Conservation (phyloP, 1,140 invertebrate species). For the Physella acuta region DNA sequence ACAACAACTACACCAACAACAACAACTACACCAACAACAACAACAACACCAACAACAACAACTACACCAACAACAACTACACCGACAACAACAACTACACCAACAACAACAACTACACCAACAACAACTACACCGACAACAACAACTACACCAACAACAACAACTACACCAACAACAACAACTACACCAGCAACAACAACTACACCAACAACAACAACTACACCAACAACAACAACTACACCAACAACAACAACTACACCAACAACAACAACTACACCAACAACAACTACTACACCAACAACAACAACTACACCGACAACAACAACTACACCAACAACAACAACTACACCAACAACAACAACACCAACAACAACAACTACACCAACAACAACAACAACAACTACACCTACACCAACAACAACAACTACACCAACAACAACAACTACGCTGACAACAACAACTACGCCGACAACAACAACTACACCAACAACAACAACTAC, state of each 20-base stretch:
- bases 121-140: not conserved
- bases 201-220: not conserved
- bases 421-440: not conserved
- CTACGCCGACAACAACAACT: not conserved
- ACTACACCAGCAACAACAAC: not conserved
- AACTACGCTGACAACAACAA: not conserved
- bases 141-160: constrained; percentile 1
- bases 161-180: constrained; percentile 6
- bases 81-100: not conserved
- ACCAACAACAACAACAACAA: not conserved
- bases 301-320: not conserved
- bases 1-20: constrained; percentile 10
- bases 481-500: not conserved
- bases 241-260: not conserved
- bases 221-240: not conserved
- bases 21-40: not conserved
- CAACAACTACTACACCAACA: not conserved
- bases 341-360: not conserved
- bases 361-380: not conserved
- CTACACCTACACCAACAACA: not conserved
- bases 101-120: not conserved
- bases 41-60: not conserved
- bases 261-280: not conserved
- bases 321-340: constrained; percentile 1
- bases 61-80: not conserved